A percentile compares a stretch with the other conserved stretches of the same genome.
Conservation (phyloP, 2,113 vertebrate genomes). For the Willisornis vidua region DNA sequence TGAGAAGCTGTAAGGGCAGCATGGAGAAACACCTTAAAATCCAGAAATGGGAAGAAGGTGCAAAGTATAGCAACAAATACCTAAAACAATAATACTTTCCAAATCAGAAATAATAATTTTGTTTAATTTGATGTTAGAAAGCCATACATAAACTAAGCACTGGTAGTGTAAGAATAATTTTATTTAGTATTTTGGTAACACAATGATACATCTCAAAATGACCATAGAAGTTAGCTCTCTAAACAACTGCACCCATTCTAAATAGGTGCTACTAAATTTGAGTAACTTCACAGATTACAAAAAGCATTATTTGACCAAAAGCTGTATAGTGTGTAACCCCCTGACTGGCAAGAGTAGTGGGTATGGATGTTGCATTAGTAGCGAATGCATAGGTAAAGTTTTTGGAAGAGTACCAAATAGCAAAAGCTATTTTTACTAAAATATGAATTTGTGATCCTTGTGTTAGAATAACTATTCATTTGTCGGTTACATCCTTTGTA, state of each 20-base stretch:
- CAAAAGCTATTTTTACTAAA: conserved; percentile 22
- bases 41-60: neutral
- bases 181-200: conserved; percentile 69
- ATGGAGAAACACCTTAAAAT: neutral
- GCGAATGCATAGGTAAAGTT: conserved; percentile 64
- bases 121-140: neutral
- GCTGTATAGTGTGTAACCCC: neutral
- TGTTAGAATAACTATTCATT: conserved; percentile 1
- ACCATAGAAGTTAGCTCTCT: neutral
- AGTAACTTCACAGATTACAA: neutral
- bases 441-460: neutral
- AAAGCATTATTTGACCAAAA: neutral
- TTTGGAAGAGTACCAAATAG: conserved; percentile 47
- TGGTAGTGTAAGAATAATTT: conserved; percentile 29
- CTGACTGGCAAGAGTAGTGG: neutral
- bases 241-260: conserved; percentile 17
- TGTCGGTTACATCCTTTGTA: neutral
- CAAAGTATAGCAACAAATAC: neutral
- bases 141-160: neutral
- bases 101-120: neutral
- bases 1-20: neutral
- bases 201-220: neutral
- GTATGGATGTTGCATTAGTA: conserved; percentile 26
- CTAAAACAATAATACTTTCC: neutral
- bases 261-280: neutral